phyloP scores from a whole-genome alignment of 92 coral and sea anemone species.

The Porites evermanni region DNA sequence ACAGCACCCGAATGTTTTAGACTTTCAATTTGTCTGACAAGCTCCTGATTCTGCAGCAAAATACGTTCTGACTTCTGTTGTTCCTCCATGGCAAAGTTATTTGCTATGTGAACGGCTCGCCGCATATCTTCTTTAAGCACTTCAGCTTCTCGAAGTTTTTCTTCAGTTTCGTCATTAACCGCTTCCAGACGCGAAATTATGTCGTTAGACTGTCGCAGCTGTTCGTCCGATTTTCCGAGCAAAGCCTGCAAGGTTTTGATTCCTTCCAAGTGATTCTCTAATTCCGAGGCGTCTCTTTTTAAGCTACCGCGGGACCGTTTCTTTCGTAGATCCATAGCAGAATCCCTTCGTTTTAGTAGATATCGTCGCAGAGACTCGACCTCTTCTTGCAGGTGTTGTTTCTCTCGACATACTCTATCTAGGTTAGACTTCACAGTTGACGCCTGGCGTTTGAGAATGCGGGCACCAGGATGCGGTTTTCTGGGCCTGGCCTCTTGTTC shows the following conservation, averaged over 20 bases:
- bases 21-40: constrained; percentile 50
- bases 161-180: constrained; percentile 81
- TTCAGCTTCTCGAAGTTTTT: constrained; percentile 78
- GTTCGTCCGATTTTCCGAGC: constrained; percentile 84
- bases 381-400: constrained; percentile 84
- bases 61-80: constrained; percentile 65
- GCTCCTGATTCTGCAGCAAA: constrained; percentile 59
- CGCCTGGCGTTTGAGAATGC: constrained; percentile 73
- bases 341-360: constrained; percentile 71
- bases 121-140: constrained; percentile 77
- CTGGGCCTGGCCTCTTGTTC: constrained; percentile 42
- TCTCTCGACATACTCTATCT: constrained; percentile 86
- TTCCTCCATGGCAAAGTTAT: constrained; percentile 87
- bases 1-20: constrained; percentile 33
- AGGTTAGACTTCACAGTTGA: constrained; percentile 81
- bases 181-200: constrained; percentile 80
- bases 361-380: constrained; percentile 80
- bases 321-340: constrained; percentile 57
- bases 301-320: constrained; percentile 57
- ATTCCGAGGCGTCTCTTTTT: constrained; percentile 37
- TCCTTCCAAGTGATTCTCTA: constrained; percentile 65
- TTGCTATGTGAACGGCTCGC: constrained; percentile 81
- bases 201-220: constrained; percentile 81
- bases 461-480: constrained; percentile 73
- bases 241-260: constrained; percentile 82